These are phyloP conservation scores for Channa argus DNA, from an alignment of 2,113 vertebrate genomes.

Conservation along the genomic window DNA sequence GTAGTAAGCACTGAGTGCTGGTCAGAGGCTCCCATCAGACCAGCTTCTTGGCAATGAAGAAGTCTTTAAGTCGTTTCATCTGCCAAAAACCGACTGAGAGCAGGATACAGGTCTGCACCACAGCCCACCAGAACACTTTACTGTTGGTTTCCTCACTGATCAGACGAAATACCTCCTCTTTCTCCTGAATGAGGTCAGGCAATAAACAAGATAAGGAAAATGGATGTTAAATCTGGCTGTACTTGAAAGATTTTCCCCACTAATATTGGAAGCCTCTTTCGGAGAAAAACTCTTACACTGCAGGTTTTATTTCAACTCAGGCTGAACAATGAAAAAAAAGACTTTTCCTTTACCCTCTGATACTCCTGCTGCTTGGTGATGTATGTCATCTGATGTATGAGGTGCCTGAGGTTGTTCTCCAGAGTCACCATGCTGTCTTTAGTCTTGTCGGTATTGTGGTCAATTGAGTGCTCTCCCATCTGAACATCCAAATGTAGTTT, in stretches of 20 bases:
- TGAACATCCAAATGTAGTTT: conserved; percentile 90
- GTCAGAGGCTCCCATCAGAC: conserved; percentile 78
- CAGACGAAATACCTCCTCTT: conserved; percentile 90
- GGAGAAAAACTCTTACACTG: not conserved
- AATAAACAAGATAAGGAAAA: not conserved
- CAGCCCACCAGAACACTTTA: conserved; percentile 92
- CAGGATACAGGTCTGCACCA: conserved; percentile 87
- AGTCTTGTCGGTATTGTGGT: conserved; percentile 78
- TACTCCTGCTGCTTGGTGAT: conserved; percentile 90
- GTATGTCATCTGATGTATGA: conserved; percentile 86
- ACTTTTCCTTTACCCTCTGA: conserved; percentile 84
- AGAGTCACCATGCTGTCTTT: conserved; percentile 89
- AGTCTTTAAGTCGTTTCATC: conserved; percentile 91
- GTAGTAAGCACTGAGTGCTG: not conserved
- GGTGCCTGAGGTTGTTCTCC: conserved; percentile 82
- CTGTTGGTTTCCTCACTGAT: conserved; percentile 90
- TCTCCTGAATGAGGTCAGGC: conserved; percentile 78
- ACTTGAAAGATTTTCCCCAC: too few species aligned
- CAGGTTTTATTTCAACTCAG: not conserved
- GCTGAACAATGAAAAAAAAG: not conserved
- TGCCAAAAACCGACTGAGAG: conserved; percentile 91
- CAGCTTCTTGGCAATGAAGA: conserved; percentile 93
- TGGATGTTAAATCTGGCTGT: not conserved
- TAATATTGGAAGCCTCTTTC: too few species aligned
- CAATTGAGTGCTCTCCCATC: conserved; percentile 87